These are phyloP conservation scores for Zonitis immaculata DNA, from an alignment of 2,888 invertebrate genomes.

Conservation along the genomic window DNA sequence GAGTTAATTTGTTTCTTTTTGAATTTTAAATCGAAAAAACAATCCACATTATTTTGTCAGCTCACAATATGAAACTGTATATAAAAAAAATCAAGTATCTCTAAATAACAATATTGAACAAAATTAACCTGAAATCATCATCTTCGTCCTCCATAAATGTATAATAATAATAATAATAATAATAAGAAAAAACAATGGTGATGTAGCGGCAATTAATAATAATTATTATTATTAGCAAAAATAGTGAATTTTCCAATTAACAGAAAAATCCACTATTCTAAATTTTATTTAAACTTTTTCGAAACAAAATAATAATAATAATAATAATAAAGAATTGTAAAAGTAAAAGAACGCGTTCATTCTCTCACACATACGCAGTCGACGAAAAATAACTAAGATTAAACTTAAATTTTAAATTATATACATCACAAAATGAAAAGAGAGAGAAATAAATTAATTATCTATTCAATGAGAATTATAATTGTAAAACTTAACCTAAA, in stretches of 20 bases:
- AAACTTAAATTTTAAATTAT: conserved; percentile 38
- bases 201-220: conserved; percentile 1
- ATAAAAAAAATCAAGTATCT: conserved; percentile 24
- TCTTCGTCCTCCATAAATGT: no score
- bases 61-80: conserved; percentile 24
- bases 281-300: no score
- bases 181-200: not conserved
- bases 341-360: conserved; percentile 22
- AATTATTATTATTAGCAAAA: not conserved
- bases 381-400: no score
- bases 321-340: conserved; percentile 3
- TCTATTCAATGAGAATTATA: conserved; percentile 30
- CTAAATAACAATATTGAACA: conserved; percentile 24
- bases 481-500: conserved; percentile 43
- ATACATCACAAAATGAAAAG: conserved; percentile 42
- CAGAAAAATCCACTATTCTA: conserved; percentile 7
- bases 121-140: conserved; percentile 8
- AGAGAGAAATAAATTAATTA: conserved; percentile 40
- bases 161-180: no score
- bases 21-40: conserved; percentile 18
- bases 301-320: conserved; percentile 14
- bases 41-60: conserved; percentile 25
- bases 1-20: not conserved
- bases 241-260: conserved; percentile 7
- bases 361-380: conserved; percentile 44